These are phyloP conservation scores for Notiomystis cincta DNA, from an alignment of 2,113 vertebrate species.

Conservation along the genomic window DNA sequence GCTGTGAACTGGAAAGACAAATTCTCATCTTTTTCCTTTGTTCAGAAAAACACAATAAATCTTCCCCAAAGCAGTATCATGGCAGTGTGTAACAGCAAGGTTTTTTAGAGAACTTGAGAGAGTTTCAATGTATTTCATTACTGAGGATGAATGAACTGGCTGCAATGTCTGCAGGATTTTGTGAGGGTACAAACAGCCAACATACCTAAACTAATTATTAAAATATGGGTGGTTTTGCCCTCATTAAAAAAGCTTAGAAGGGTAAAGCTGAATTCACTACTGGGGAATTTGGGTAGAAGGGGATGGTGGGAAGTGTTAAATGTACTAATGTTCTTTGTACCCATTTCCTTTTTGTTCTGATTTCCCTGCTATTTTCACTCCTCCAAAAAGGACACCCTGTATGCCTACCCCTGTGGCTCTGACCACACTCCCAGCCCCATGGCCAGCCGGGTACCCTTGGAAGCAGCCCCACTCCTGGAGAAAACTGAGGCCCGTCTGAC, in stretches of 20 bases:
- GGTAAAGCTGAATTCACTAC: background rate
- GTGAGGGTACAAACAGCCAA: background rate
- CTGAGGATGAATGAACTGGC: background rate
- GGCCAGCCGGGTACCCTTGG: slow-evolving; percentile 85
- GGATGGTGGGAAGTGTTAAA: background rate
- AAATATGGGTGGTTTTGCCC: background rate
- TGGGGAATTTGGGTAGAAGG: background rate
- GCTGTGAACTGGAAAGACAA: background rate
- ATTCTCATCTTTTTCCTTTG: background rate
- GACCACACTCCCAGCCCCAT: slow-evolving; percentile 98
- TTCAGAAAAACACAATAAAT: background rate
- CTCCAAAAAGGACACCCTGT: slow-evolving; percentile 83
- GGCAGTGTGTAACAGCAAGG: background rate
- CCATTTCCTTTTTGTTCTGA: background rate
- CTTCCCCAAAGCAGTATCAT: background rate
- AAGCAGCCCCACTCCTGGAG: slow-evolving; percentile 82
- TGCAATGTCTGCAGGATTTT: background rate
- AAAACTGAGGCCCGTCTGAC: slow-evolving; percentile 84
- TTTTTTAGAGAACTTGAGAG: background rate
- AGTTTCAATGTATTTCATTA: background rate
- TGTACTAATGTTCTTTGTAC: background rate
- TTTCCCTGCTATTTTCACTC: background rate
- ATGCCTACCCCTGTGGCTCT: slow-evolving; percentile 93
- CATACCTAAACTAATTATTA: background rate
- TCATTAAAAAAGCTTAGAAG: background rate